These are phyloP conservation scores for Pimpla rufipes DNA, from an alignment of 2,888 invertebrate species.

Conservation along the genomic window DNA sequence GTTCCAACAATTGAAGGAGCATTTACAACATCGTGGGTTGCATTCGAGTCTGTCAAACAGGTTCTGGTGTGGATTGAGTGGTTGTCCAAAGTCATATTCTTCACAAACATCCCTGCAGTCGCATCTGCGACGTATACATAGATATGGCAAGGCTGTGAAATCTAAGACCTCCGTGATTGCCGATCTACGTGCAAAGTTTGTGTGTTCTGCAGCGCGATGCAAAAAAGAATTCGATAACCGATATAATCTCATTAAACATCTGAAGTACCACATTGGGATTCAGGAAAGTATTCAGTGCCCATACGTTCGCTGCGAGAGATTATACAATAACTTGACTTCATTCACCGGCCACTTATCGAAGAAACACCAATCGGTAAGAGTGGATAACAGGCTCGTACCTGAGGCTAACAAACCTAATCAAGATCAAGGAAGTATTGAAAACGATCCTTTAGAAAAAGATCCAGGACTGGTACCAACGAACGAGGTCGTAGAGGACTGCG, in stretches of 20 bases:
- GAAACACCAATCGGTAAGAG: slow-evolving; percentile 41
- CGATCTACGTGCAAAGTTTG: slow-evolving; percentile 3
- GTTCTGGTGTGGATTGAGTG: slow-evolving; percentile 12
- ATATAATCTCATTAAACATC: slow-evolving; percentile 58
- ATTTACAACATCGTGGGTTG: slow-evolving; percentile 7
- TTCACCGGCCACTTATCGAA: slow-evolving; percentile 53
- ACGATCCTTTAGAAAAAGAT: too few relatives aligned
- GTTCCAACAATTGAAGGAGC: slow-evolving; percentile 6
- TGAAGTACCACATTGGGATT: slow-evolving; percentile 60
- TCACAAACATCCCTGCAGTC: neutral
- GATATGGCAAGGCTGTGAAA: neutral
- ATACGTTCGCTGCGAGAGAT: slow-evolving; percentile 28
- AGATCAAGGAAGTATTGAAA: neutral
- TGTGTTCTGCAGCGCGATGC: neutral
- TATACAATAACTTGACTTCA: slow-evolving; percentile 39
- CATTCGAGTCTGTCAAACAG: slow-evolving; percentile 20
- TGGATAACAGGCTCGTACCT: neutral
- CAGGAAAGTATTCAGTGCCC: slow-evolving; percentile 53
- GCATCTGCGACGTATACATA: slow-evolving; percentile 13
- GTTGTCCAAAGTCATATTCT: slow-evolving; percentile 11
- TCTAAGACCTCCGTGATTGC: neutral
- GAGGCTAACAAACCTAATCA: neutral
- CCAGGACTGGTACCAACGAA: too few relatives aligned
- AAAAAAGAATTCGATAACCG: slow-evolving; percentile 37
- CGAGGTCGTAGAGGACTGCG: neutral